These are phyloP conservation scores for Enteromius afrohamiltoni DNA, from an alignment of 2,797 vertebrate genomes.

Conservation along the genomic window DNA sequence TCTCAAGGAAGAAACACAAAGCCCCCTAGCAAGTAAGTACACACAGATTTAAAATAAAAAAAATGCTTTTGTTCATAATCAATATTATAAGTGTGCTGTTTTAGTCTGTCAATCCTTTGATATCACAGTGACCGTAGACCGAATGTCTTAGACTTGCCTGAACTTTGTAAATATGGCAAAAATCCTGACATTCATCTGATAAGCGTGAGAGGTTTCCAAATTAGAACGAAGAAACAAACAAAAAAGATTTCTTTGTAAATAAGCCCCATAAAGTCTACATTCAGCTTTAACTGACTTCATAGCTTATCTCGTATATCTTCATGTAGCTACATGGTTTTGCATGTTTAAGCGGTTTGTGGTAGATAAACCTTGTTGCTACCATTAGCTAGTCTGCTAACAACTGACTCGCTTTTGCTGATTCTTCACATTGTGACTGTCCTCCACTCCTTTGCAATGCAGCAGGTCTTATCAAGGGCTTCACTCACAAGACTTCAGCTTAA, in stretches of 20 bases:
- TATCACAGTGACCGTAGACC: slow-evolving; percentile 32
- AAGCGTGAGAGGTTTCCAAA: slow-evolving; percentile 6
- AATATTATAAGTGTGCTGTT: background rate
- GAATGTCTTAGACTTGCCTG: slow-evolving; percentile 5
- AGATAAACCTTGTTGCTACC: slow-evolving; percentile 39
- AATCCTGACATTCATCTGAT: slow-evolving; percentile 48
- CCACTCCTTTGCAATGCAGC: slow-evolving; percentile 3
- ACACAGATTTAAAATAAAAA: slow-evolving; percentile 20
- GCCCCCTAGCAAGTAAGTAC: background rate
- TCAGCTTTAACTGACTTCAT: slow-evolving; percentile 45
- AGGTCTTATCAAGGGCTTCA: slow-evolving; percentile 19
- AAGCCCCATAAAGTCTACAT: slow-evolving; percentile 41
- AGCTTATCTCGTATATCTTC: slow-evolving; percentile 40
- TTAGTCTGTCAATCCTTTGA: slow-evolving; percentile 15
- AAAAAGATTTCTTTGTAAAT: slow-evolving; percentile 8
- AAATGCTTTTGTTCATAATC: slow-evolving; percentile 21
- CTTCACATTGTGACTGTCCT: slow-evolving; percentile 15
- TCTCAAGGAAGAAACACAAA: slow-evolving; percentile 11
- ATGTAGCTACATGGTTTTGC: slow-evolving; percentile 56
- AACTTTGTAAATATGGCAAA: slow-evolving; percentile 33
- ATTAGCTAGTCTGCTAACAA: slow-evolving; percentile 49
- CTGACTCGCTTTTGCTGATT: slow-evolving; percentile 13
- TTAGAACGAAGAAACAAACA: slow-evolving; percentile 21
- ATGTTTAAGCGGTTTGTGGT: slow-evolving; percentile 42
- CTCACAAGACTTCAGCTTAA: slow-evolving; percentile 64